These are phyloP conservation scores for Aspidapion aeneum DNA, from an alignment of 2,888 invertebrate species.

Conservation along the genomic window DNA sequence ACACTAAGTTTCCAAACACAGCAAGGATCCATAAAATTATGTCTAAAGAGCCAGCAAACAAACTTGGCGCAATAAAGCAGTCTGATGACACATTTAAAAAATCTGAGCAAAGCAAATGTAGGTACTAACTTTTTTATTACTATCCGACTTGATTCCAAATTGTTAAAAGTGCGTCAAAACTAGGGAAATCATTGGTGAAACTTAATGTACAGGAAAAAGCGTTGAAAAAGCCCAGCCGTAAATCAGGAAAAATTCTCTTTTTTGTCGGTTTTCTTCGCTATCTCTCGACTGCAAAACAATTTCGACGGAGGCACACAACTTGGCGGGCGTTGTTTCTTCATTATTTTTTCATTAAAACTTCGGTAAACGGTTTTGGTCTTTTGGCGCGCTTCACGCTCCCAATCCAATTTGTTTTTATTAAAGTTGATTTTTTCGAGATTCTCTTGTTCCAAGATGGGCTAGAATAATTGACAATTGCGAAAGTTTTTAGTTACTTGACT, in stretches of 20 bases:
- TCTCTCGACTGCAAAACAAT: background rate
- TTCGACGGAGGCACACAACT: background rate
- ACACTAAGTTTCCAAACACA: no score
- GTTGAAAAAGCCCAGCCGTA: background rate
- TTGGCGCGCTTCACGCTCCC: background rate
- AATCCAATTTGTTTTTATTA: background rate
- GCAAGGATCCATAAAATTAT: no score
- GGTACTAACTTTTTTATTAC: no score
- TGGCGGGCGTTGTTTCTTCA: background rate
- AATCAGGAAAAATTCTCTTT: background rate
- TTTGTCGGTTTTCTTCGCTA: background rate
- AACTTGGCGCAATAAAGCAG: no score
- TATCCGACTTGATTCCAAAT: no score
- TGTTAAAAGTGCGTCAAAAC: no score
- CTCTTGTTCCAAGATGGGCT: background rate
- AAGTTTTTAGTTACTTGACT: background rate
- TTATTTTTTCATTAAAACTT: background rate
- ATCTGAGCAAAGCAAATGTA: no score
- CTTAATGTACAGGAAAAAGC: no score
- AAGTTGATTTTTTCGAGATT: background rate
- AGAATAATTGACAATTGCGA: background rate
- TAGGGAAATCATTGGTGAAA: no score
- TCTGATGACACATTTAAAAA: no score
- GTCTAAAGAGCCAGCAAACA: no score
- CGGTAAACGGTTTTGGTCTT: background rate